Percentiles rank a stretch among this genome's conserved stretches.
Evolutionary conservation across 1,140 invertebrate species (phyloP).

Genomic region (Panagrolaimus sp.): DNA sequence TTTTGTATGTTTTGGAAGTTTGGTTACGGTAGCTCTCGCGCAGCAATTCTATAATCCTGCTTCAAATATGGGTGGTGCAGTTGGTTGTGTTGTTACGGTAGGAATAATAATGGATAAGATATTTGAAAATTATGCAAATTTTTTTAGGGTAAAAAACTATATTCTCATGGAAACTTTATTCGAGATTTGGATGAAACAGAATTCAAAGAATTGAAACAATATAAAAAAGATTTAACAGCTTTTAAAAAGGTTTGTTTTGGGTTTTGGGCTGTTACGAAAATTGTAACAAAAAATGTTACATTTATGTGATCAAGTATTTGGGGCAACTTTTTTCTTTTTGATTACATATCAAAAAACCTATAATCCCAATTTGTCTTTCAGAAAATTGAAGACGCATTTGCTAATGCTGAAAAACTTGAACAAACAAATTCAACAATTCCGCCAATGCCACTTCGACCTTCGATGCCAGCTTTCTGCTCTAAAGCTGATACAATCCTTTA

Average conservation of each 20-base stretch:
- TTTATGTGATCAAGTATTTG: too few relatives aligned
- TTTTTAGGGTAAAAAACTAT: slow-evolving; percentile 35
- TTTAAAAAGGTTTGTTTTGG: slow-evolving; percentile 35
- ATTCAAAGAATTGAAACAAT: slow-evolving; percentile 34
- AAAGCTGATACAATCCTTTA: slow-evolving; percentile 36
- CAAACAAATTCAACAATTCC: slow-evolving; percentile 35
- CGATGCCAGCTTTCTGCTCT: slow-evolving; percentile 35
- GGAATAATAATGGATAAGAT: background rate
- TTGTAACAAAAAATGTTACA: too few relatives aligned
- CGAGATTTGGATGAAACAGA: slow-evolving; percentile 36
- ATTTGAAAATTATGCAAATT: background rate
- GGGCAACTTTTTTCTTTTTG: too few relatives aligned
- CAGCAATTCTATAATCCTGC: slow-evolving; percentile 6
- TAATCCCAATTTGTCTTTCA: background rate
- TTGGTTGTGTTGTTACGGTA: slow-evolving; percentile 41
- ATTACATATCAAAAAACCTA: background rate
- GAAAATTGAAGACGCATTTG: slow-evolving; percentile 43
- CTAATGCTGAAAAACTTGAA: slow-evolving; percentile 36
- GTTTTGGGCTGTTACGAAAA: background rate
- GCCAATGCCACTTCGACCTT: slow-evolving; percentile 34
- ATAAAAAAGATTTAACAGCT: slow-evolving; percentile 32
- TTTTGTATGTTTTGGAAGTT: background rate
- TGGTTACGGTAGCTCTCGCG: background rate
- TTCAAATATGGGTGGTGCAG: slow-evolving; percentile 27
- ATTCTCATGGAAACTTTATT: slow-evolving; percentile 38